phyloP scores from a whole-genome alignment of 2,113 vertebrate species.

The Tor tambroides region DNA sequence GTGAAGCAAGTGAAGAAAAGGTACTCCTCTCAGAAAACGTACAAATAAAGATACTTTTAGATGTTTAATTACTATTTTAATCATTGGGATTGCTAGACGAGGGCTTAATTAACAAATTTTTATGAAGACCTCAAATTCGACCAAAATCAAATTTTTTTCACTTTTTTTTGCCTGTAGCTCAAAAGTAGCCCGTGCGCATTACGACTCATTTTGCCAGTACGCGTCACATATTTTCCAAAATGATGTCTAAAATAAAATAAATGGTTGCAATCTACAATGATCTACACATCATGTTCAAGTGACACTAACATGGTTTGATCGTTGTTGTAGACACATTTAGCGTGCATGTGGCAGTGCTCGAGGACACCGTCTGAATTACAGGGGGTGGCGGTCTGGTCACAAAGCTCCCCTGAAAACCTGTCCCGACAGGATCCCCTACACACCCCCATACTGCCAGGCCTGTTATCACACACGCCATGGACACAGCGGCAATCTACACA shows the following conservation, averaged over 20 bases:
- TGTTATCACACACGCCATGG: constrained; percentile 93
- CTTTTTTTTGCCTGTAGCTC: too few species aligned
- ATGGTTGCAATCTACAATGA: background rate
- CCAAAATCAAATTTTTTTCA: too few species aligned
- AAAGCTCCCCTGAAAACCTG: constrained; percentile 84
- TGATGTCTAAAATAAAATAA: background rate
- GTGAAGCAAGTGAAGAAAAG: too few species aligned
- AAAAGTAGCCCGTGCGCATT: too few species aligned
- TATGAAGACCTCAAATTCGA: too few species aligned
- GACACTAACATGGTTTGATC: constrained; percentile 49
- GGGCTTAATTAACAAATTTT: too few species aligned
- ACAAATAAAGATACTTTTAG: too few species aligned
- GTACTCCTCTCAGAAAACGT: too few species aligned
- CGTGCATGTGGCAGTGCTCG: constrained; percentile 84
- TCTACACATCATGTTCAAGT: background rate
- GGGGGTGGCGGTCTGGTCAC: constrained; percentile 76
- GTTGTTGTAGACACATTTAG: constrained; percentile 73
- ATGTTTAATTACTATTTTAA: too few species aligned
- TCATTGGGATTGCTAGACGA: too few species aligned
- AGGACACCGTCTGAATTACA: constrained; percentile 74
- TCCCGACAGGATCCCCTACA: constrained; percentile 86
- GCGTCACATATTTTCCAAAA: too few species aligned
- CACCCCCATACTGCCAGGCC: constrained; percentile 83
- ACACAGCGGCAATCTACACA: constrained; percentile 86
- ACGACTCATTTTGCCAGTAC: too few species aligned